Evolutionary conservation across 1,140 invertebrate genomes (phyloP), one percentile per base, ranked within the genome.

Genomic region (Polypedilum vanderplanki): DNA sequence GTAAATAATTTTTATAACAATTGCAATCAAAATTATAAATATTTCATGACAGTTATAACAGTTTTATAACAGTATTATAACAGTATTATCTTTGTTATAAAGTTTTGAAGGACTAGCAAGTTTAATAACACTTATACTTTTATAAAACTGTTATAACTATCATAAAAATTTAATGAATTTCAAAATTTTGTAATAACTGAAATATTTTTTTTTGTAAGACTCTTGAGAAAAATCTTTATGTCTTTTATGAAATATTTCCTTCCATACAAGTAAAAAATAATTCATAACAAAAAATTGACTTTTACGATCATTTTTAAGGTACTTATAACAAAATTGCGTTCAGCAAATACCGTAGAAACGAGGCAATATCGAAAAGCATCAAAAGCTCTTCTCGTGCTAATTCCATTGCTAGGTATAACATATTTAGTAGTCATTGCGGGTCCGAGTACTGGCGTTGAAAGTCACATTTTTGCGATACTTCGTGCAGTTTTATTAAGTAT

Each of bases 361-460:
- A 90, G 94, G 77, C 94, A 97, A 81, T 94, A 93, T 81, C 85
- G 91, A 67, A 96, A 96, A 82, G 94, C 93, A 0, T 91, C 91
- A 0, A 96, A 96, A 83, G 94, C 94, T 10, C 85, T 96, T 9
- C 82, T 96, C 8, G 93, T 96, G 8, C 85, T 96, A 10, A 94
- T 95, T 79, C 94, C 94, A 1, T 85, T 96, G 17, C 86, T 96
- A 75, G 94, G 94, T n/a, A 90, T 95, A 75, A 95, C 93, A 2
- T 95, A 96, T 81, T 85, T 95, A 18, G 82, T 96, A 74, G 88
- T 95, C 4, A 84, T 96, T 41, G 89, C 87, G 12, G 90, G 91
- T 15, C 93, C 93, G 0, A 22, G 86, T 22, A 87, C 87, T 79
- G 90, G 85, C 74, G 87, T 86, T 79, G 87, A 84, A 78, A 85